Conservation (phyloP, 2,113 vertebrate genomes). For the Caloenas nicobarica region DNA sequence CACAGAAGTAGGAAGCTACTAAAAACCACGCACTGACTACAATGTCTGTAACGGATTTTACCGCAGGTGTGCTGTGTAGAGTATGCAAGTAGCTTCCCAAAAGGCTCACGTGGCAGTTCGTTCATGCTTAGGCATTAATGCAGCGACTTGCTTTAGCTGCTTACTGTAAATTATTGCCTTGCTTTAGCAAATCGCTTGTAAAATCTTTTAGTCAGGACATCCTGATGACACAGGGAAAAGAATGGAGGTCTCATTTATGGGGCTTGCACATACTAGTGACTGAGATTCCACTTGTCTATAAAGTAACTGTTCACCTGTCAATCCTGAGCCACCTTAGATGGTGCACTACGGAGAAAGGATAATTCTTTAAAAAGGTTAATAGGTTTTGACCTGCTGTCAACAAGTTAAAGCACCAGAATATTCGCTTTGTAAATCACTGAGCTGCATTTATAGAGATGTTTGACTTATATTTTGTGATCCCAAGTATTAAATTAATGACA, state of each 20-base stretch:
- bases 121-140: not conserved
- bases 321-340: not conserved
- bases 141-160: not conserved
- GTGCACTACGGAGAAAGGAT: not conserved
- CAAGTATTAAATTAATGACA: not conserved
- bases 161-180: accelerated
- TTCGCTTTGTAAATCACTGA: not conserved
- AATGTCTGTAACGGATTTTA: not conserved
- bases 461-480: not conserved
- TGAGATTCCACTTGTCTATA: not conserved
- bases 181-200: not conserved
- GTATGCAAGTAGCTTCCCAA: not conserved
- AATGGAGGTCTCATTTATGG: not conserved
- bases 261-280: not conserved
- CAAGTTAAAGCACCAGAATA: not conserved
- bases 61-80: not conserved
- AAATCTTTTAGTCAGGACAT: not conserved
- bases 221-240: not conserved
- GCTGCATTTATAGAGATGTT: not conserved
- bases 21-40: accelerated
- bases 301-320: not conserved
- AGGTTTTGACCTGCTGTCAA: not conserved
- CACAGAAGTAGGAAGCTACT: not conserved
- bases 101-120: not conserved
- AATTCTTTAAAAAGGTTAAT: not conserved